phyloP scores from a whole-genome alignment of 2,113 vertebrate genomes.

The Takifugu flavidus region DNA sequence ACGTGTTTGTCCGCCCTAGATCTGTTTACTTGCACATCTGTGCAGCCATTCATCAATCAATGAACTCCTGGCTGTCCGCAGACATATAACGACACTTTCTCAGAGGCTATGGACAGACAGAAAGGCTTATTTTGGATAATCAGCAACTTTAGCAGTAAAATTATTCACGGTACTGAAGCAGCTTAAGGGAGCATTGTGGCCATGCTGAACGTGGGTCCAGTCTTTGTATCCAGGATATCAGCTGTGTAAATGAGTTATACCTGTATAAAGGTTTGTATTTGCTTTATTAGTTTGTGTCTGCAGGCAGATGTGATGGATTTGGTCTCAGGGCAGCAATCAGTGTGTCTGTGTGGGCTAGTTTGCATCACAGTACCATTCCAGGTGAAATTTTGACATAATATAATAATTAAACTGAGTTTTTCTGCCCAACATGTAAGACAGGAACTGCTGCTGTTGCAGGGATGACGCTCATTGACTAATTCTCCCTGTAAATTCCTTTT shows the following conservation, averaged over 20 bases:
- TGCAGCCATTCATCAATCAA: constrained; percentile 72
- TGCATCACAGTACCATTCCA: constrained; percentile 53
- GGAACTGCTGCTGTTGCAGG: no score
- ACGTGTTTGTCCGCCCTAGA: constrained; percentile 43
- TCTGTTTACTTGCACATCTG: constrained; percentile 65
- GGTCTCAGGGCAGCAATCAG: constrained; percentile 26
- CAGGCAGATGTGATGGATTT: constrained; percentile 18
- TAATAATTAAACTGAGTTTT: no score
- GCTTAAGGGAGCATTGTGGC: constrained; percentile 11
- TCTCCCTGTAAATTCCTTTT: no score
- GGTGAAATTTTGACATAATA: no score
- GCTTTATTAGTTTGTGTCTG: background rate
- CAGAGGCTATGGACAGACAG: constrained; percentile 46
- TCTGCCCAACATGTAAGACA: no score
- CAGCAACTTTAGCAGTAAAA: constrained; percentile 48
- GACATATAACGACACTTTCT: constrained; percentile 56
- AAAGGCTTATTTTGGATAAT: constrained; percentile 54
- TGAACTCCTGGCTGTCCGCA: constrained; percentile 47
- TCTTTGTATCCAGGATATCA: background rate
- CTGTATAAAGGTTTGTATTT: background rate
- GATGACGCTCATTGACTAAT: no score
- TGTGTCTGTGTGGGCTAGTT: constrained; percentile 38
- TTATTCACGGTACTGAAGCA: constrained; percentile 20
- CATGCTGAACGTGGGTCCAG: background rate
- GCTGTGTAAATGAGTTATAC: background rate